Evolutionary conservation across 1,140 invertebrate species (phyloP), one percentile per base, ranked within the genome.

Genomic region (Tenebrio molitor): DNA sequence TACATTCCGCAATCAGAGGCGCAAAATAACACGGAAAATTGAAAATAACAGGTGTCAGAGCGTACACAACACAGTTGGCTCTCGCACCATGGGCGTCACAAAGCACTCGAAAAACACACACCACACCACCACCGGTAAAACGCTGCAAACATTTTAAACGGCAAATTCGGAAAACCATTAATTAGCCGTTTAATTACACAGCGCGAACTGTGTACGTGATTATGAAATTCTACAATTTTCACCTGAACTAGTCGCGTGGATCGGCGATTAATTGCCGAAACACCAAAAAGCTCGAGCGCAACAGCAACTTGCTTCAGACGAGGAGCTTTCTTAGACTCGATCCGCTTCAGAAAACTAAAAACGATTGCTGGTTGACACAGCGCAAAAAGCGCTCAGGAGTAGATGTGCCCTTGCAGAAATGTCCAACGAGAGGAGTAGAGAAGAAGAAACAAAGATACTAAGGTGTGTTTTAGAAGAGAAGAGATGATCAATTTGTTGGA

Each of bases 1-100:
- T 50, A 66, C 74, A 72, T 69, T 74, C 72, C 72, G 72, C 73
- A 75, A 76, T 77, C 71, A 62, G 72, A 70, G 65, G 64, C 62
- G 65, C 64, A 70, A 76, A 76, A 76, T 76, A 76, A 77, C 74
- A 73, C 15, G 69, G 74, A 75, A 79, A 77, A 79, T 79, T 77
- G 78, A 79, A 79, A 77, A 78, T 78, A 78, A 79, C 78, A 79
- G 78, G 78, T 79, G 78, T 79, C 78, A 76, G 76, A 42, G 25
- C 62, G 39, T 19, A 53, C 64, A 72, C 64, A 72, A 66, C 34
- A 72, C 70, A 72, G 58, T 72, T 65, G 62, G 42, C 64, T 42
- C 69, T 70, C 42, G 34, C 74, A 69, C 64, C 70, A 74, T 76
- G 71, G 74, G 74, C 74, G 76, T 74, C 41, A 73, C 69, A 74